phyloP scores from a whole-genome alignment of 2,888 invertebrate species.

The Pomacea canaliculata region DNA sequence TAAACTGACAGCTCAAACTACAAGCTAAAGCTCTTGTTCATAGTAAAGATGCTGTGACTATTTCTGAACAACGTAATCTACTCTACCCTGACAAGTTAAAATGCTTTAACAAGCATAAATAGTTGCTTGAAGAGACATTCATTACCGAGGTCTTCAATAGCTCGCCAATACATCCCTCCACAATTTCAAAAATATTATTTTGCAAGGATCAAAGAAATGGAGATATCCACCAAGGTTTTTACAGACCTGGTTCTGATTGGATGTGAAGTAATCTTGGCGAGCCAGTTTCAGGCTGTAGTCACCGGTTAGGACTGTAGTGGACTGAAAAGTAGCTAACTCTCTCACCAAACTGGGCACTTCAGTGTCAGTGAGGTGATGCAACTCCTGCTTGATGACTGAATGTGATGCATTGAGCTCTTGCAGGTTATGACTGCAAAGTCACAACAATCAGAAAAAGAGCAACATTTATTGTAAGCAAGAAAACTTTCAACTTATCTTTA shows the following conservation, averaged over 20 bases:
- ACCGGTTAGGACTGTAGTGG: conserved; percentile 61
- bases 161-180: too few species aligned
- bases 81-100: too few species aligned
- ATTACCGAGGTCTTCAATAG: too few species aligned
- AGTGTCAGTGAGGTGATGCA: conserved; percentile 38
- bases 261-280: conserved; percentile 65
- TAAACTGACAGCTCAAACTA: too few species aligned
- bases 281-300: conserved; percentile 65
- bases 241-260: conserved; percentile 64
- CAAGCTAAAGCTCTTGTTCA: too few species aligned
- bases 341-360: conserved; percentile 56
- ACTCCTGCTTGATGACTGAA: conserved; percentile 30
- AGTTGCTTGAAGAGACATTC: too few species aligned
- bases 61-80: too few species aligned
- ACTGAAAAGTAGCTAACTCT: conserved; percentile 57
- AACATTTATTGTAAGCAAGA: neutral
- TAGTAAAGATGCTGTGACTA: too few species aligned
- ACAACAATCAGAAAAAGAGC: neutral
- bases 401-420: conserved; percentile 17
- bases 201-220: neutral
- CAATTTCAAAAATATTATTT: too few species aligned
- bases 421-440: conserved; percentile 16
- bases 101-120: too few species aligned
- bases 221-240: neutral
- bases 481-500: too few species aligned